Base-by-base conservation (phyloP, 2,888 invertebrate species). In the Encarsia formosa region DNA sequence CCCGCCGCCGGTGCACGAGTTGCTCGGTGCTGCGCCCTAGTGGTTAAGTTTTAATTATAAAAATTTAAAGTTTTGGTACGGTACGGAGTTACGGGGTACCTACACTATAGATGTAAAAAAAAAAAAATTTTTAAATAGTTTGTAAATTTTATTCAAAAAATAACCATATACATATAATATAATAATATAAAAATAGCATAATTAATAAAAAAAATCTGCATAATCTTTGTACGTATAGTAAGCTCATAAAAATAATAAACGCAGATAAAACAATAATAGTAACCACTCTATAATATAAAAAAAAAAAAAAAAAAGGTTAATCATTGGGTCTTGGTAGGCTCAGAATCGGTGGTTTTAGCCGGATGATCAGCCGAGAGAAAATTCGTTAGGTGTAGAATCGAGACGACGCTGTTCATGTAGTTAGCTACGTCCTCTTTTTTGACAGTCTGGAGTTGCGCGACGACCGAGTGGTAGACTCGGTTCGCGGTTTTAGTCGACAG, bases 401-500 rank as follows among this genome's bases (percentile, higher is more conserved):
- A 70, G 16, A 73, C 59, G 5, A 69, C 73, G 37, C 65, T 68
- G 4, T 64, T 57, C 19, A 73, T 73, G 37, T 73, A 73, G 1
- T 63, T 59, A 6, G 65, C 41, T 2, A 73, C 71, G 38, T 73
- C 73, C 56, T 74, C 73, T 51, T 69, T 71, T 41, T 69, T 71
- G 2, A 74, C 46, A 8, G 72, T 74, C 67, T 79, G 81, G 68
- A 86, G 76, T 66, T 84, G 84, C 61, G 78, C 76, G 24, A 83
- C 79, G 58, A 86, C 80, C 65, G 84, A 84, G 69, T 83, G 80
- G 78, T 86, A 87, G 57, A 87, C 84, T 56, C 87, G 79, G 58
- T 84, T 79, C 40, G 86, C 86, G 11, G 86, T 84, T 70, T 86
- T 87, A 18, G 83, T 78, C 63, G 86, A 86, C 59, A 87, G 78